Base-by-base conservation (phyloP, 1,140 invertebrate genomes). In the Bilobella aurantiaca region DNA sequence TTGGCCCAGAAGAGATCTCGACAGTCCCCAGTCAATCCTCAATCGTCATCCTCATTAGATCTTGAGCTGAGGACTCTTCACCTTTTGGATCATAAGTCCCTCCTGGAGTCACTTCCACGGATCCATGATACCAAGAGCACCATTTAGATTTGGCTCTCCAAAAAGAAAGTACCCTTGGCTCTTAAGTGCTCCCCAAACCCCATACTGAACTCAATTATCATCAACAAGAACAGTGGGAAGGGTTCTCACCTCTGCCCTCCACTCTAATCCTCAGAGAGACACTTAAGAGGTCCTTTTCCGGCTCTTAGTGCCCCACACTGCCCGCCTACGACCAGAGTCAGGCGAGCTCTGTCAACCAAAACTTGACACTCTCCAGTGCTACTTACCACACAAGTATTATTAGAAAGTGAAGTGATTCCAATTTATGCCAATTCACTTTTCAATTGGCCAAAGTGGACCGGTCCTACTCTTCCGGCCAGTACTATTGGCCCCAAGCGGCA, bases 171-270 rank as follows among this genome's bases (percentile, higher is more conserved):
- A 23, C 23, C 25, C 49, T 53, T 18, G 25, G 21, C 42, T 2
- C 5, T 32, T n/a, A 66, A 69, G 63, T 69, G 67, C 59, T 69
- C 64, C 67, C 49, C 14, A 53, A 53, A 69, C 64, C n/a, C n/a
- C n/a, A n/a, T n/a, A n/a, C n/a, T n/a, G n/a, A 66, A 69, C 68
- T 69, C 68, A 69, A 69, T 69, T 69, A 69, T 64, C 68, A 69
- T 69, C 68, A 69, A 69, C 27, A 64, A 57, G 32, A 56, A 30
- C 27, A 32, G 57, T 30, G 49, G 47, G 49, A 25, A 31, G n/a
- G 30, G 18, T 30, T 31, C 25, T 31, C 27, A 25, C 34, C 47
- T 29, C 18, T n/a, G n/a, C n/a, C n/a, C n/a, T n/a, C 47, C 32
- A 56, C 49, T 8, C 14, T 42, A 56, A n/a, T 3, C 18, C 31